These are phyloP conservation scores for Agapostemon virescens DNA, from an alignment of 2,888 invertebrate genomes.

Conservation along the genomic window DNA sequence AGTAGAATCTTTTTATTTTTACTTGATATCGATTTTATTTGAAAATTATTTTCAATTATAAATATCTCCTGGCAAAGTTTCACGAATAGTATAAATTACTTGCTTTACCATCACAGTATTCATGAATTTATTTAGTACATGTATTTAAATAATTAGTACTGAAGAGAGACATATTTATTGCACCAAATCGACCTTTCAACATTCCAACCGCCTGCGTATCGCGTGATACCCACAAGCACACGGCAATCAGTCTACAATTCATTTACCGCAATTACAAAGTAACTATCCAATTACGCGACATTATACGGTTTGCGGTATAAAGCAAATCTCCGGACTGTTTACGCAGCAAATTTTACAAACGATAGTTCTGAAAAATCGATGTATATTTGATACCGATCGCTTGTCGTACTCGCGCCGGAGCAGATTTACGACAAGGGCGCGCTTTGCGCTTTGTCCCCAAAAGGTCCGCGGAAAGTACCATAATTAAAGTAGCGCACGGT, in stretches of 20 bases:
- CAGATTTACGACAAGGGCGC: neutral
- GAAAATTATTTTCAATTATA: neutral
- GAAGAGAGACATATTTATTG: neutral
- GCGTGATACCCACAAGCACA: neutral
- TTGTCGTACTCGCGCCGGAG: neutral
- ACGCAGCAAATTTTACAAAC: neutral
- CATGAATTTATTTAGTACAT: neutral
- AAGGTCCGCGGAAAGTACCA: neutral
- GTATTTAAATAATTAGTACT: neutral
- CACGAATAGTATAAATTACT: neutral
- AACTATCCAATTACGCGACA: neutral
- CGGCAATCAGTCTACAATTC: neutral
- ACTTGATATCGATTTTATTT: neutral
- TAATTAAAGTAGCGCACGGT: conserved; percentile 14
- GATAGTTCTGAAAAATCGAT: neutral
- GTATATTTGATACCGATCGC: neutral
- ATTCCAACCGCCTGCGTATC: neutral
- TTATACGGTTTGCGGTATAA: neutral
- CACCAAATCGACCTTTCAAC: neutral
- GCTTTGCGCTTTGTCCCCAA: neutral
- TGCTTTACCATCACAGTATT: neutral
- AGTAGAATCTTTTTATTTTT: neutral
- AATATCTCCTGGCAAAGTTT: neutral
- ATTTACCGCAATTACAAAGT: neutral
- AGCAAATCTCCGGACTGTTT: neutral